Conservation (phyloP, 2,888 invertebrate genomes). For the Chelonus formosanus region DNA sequence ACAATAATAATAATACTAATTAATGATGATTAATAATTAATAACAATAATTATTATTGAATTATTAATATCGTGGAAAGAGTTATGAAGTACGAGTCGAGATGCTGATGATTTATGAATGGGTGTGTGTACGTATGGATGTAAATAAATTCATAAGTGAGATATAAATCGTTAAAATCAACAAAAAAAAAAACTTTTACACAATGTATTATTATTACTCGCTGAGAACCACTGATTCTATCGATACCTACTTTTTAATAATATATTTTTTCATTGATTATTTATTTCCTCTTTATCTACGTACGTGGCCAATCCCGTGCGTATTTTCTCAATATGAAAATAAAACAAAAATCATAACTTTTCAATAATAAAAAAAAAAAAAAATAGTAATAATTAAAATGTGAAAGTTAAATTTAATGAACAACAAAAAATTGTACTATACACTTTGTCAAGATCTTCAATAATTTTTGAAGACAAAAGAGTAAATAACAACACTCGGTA, state of each 20-base stretch:
- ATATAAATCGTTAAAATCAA: slow-evolving; percentile 18
- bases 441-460: too few relatives aligned
- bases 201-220: slow-evolving; percentile 49
- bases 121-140: slow-evolving; percentile 18
- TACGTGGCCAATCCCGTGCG: background rate
- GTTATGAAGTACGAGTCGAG: too few relatives aligned
- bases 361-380: slow-evolving; percentile 15
- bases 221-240: slow-evolving; percentile 43
- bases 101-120: too few relatives aligned
- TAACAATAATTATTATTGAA: too few relatives aligned
- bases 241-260: slow-evolving; percentile 50
- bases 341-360: slow-evolving; percentile 10
- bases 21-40: too few relatives aligned
- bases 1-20: too few relatives aligned
- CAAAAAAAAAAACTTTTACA: slow-evolving; percentile 38
- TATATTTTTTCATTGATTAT: slow-evolving; percentile 55
- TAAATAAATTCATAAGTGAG: slow-evolving; percentile 23
- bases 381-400: slow-evolving; percentile 20
- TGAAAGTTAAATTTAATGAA: too few relatives aligned
- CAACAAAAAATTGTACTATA: too few relatives aligned
- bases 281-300: slow-evolving; percentile 47
- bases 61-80: too few relatives aligned
- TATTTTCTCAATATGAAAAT: slow-evolving; percentile 9
- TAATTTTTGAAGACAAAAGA: slow-evolving; percentile 35
- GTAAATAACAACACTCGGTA: slow-evolving; percentile 45